These are phyloP conservation scores for Catocala nupta DNA, from an alignment of 2,888 invertebrate genomes.

Conservation along the genomic window DNA sequence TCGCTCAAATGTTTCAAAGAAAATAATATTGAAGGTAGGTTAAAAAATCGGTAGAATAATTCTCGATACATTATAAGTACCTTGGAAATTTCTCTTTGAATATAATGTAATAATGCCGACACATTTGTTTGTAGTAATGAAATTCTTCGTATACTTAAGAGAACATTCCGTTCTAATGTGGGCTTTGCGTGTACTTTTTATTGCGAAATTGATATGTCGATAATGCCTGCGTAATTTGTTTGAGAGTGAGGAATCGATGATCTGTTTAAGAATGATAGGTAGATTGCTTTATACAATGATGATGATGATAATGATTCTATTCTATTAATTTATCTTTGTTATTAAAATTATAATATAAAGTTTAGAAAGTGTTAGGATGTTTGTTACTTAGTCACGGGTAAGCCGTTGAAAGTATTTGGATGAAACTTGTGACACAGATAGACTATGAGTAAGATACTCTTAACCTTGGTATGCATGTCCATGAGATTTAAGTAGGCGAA, in stretches of 20 bases:
- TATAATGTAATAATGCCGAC: constrained; percentile 39
- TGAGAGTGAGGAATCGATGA: not conserved
- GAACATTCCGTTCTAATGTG: not conserved
- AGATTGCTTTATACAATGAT: too few species aligned
- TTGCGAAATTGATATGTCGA: constrained; percentile 10
- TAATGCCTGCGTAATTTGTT: not conserved
- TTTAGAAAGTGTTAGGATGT: too few species aligned
- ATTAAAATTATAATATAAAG: too few species aligned
- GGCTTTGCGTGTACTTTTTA: constrained; percentile 4
- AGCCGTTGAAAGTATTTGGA: too few species aligned
- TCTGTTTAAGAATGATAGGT: too few species aligned
- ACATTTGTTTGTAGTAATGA: constrained; percentile 46
- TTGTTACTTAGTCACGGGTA: too few species aligned
- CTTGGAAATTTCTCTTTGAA: constrained; percentile 45
- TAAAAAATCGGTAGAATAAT: constrained; percentile 46
- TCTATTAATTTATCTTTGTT: too few species aligned
- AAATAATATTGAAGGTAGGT: constrained; percentile 35
- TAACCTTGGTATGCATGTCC: too few species aligned
- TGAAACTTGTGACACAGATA: too few species aligned
- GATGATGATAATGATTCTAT: too few species aligned
- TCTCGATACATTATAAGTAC: constrained; percentile 50
- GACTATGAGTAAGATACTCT: too few species aligned
- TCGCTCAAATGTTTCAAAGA: constrained; percentile 38
- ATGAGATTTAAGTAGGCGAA: too few species aligned
- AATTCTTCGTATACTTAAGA: constrained; percentile 29